Percentiles rank a stretch among this genome's conserved stretches.
These are phyloP conservation scores for Dermolepida albohirtum DNA, from an alignment of 2,888 invertebrate species.

Conservation along the genomic window DNA sequence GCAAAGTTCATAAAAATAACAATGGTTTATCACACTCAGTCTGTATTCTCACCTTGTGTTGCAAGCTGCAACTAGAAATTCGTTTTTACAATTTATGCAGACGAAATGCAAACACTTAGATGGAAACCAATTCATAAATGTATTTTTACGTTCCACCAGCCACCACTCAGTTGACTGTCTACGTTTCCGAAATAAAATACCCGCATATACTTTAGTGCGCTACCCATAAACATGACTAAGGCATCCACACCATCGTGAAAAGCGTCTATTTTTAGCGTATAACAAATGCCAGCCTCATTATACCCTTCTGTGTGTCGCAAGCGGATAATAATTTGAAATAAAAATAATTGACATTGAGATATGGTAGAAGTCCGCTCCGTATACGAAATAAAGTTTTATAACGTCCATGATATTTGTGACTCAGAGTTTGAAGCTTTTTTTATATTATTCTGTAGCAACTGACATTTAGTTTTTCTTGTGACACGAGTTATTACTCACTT, in stretches of 20 bases:
- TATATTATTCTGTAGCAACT: no score
- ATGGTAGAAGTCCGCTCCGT: conserved; percentile 14
- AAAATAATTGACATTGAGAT: conserved; percentile 42
- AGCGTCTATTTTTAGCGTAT: conserved; percentile 31
- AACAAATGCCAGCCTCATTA: conserved; percentile 35
- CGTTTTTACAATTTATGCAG: conserved; percentile 2
- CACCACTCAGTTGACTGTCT: conserved; percentile 8
- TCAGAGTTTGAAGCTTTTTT: no score
- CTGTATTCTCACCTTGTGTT: no score
- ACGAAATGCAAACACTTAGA: conserved; percentile 17
- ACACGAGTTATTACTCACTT: no score
- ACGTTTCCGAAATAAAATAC: conserved; percentile 32
- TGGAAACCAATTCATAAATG: conserved; percentile 15
- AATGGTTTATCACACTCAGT: no score
- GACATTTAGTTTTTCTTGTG: no score
- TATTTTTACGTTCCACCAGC: conserved; percentile 29
- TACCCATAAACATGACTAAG: conserved; percentile 28
- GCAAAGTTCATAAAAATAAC: no score
- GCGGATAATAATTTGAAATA: conserved; percentile 37
- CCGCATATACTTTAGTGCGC: conserved; percentile 1
- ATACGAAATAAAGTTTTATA: conserved; percentile 4
- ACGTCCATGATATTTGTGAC: conserved; percentile 5
- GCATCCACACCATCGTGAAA: conserved; percentile 19
- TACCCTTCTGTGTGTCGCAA: conserved; percentile 30
- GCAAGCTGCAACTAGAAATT: no score